Evolutionary conservation across 1,140 invertebrate species (phyloP).

Genomic region (Gonatopus flavifemur): DNA sequence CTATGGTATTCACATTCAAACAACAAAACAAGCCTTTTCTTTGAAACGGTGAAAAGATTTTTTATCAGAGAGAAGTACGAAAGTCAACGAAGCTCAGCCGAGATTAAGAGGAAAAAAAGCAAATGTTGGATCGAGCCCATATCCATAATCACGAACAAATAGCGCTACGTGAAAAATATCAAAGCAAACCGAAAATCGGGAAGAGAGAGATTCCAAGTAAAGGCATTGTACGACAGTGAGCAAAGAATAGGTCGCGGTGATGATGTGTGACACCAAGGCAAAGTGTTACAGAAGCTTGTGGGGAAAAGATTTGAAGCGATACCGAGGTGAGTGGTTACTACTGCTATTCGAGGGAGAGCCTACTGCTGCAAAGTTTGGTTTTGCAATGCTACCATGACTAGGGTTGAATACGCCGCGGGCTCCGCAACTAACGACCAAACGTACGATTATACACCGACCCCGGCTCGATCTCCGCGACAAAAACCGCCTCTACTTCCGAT

Average conservation of each 20-base stretch:
- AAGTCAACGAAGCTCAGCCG: too few relatives aligned
- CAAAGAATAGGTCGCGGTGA: slow-evolving; percentile 23
- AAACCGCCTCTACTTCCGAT: slow-evolving; percentile 31
- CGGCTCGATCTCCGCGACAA: slow-evolving; percentile 27
- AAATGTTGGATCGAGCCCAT: too few relatives aligned
- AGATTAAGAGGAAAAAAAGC: too few relatives aligned
- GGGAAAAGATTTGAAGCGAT: slow-evolving; percentile 14
- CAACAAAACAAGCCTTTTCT: too few relatives aligned
- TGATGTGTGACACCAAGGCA: too few relatives aligned
- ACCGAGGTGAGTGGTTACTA: slow-evolving; percentile 17
- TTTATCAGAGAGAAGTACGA: too few relatives aligned
- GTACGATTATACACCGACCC: slow-evolving; percentile 34
- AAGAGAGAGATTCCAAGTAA: slow-evolving; percentile 13
- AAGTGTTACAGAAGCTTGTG: not conserved
- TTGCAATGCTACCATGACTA: slow-evolving; percentile 32
- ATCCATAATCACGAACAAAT: slow-evolving; percentile 33
- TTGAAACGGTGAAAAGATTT: too few relatives aligned
- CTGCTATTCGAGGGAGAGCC: slow-evolving; percentile 10
- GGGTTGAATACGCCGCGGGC: slow-evolving; percentile 40
- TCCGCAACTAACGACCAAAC: slow-evolving; percentile 39
- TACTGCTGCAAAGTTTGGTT: slow-evolving; percentile 19
- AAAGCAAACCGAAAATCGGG: slow-evolving; percentile 36
- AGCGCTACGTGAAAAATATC: slow-evolving; percentile 25
- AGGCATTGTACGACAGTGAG: slow-evolving; percentile 4
- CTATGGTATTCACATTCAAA: too few relatives aligned